Conservation (phyloP, 2,888 invertebrate species). For the Philaethria dido region DNA sequence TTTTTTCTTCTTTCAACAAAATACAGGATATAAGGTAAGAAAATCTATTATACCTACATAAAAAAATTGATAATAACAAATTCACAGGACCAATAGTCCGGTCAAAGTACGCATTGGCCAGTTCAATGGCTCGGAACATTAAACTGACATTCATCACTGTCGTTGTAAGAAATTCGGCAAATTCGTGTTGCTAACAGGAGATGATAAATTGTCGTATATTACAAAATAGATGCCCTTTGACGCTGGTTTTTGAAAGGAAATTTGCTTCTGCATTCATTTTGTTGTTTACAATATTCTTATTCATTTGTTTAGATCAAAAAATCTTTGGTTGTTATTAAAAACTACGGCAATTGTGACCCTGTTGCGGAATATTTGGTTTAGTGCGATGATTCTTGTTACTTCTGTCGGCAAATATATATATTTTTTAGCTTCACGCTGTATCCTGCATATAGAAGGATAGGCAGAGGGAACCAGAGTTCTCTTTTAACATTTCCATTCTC, state of each 20-base stretch:
- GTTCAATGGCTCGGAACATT: slow-evolving; percentile 26
- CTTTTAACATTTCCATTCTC: too few relatives aligned
- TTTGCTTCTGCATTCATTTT: slow-evolving; percentile 16
- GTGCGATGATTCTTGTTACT: too few relatives aligned
- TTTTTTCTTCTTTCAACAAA: not conserved
- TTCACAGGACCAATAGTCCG: not conserved
- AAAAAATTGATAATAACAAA: not conserved
- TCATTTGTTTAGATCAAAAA: not conserved
- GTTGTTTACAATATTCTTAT: not conserved
- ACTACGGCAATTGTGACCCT: too few relatives aligned
- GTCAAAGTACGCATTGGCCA: slow-evolving; percentile 10
- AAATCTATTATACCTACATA: not conserved
- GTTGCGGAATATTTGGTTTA: too few relatives aligned
- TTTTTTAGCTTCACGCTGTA: too few relatives aligned
- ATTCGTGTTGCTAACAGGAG: slow-evolving; percentile 15
- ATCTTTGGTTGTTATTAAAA: not conserved
- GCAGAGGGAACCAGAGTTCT: too few relatives aligned
- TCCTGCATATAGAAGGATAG: too few relatives aligned
- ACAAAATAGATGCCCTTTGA: slow-evolving; percentile 5
- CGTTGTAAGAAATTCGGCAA: slow-evolving; percentile 25
- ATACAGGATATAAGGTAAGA: not conserved
- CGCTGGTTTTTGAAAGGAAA: not conserved
- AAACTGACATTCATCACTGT: slow-evolving; percentile 32
- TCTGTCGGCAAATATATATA: too few relatives aligned
- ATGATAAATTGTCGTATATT: slow-evolving; percentile 33